phyloP scores from a whole-genome alignment of 2,888 invertebrate genomes.

The Lepidonotus clava region DNA sequence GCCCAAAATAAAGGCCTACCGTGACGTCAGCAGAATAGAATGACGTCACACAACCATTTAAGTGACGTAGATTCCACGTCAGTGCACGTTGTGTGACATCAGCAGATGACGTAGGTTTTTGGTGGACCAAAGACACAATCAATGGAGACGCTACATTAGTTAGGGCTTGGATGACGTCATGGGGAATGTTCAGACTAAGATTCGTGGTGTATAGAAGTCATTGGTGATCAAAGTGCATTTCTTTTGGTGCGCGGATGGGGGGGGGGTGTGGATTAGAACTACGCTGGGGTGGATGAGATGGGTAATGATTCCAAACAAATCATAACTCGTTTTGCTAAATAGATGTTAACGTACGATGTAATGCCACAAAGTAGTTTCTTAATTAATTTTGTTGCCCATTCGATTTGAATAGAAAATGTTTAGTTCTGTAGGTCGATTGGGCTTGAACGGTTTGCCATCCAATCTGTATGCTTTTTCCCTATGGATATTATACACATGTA shows the following conservation, averaged over 20 bases:
- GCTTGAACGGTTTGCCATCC: not conserved
- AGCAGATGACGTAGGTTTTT: slow-evolving; percentile 7
- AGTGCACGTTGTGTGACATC: not conserved
- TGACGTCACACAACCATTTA: slow-evolving; percentile 18
- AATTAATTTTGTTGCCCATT: no score
- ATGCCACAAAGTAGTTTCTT: no score
- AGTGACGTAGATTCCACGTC: not conserved
- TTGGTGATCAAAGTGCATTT: not conserved
- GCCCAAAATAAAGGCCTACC: not conserved
- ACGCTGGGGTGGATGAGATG: not conserved
- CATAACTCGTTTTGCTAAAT: no score
- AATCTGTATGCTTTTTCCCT: not conserved
- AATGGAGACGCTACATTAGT: slow-evolving; percentile 5
- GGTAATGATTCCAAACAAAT: no score
- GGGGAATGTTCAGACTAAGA: not conserved
- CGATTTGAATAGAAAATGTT: no score
- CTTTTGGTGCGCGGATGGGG: not conserved
- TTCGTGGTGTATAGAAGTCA: not conserved
- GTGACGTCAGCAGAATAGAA: not conserved
- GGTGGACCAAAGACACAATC: not conserved
- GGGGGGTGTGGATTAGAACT: not conserved
- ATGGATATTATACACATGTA: slow-evolving; percentile 11
- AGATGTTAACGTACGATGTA: no score
- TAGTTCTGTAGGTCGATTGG: not conserved
- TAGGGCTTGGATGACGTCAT: not conserved